Base-by-base conservation (phyloP, 2,888 invertebrate genomes). In the Himalopsyche tibetana region DNA sequence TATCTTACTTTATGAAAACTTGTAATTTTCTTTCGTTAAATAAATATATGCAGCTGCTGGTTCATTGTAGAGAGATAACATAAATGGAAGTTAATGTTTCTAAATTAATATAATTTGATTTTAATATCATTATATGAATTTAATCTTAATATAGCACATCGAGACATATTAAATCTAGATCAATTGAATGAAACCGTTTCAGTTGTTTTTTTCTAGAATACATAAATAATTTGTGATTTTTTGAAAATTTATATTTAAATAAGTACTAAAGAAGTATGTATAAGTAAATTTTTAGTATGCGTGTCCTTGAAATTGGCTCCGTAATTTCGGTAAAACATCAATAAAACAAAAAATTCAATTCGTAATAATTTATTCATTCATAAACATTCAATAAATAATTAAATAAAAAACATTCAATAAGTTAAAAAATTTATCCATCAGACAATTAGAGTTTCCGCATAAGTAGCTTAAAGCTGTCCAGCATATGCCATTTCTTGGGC, bases 401-500 rank as follows among this genome's bases (percentile, higher is more conserved):
- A 74, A 74, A 74, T 74, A 74, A 74, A 28, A 51, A 74, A 36
- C 38, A 74, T 74, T 74, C 74, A 74, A 74, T 74, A 74, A 74
- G 74, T 74, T 74, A 74, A 36, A 36, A 36, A 38, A 12, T 74
- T 74, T 15, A 38, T 74, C 19, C 4, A 74, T 74, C 74, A 15
- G 74, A 38, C 4, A 11, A 74, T 15, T 4, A 74, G 15, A 74
- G 36, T 12, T 38, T 74, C 12, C 36, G 38, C 74, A 28, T 5
- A 12, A 12, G 74, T 36, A 15, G 28, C 74, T 80, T 83, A 81
- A 63, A 80, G 51, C 69, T 84, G 93, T 87, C 91, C 94, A 84
- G 93, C 92, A 91, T 95, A 95, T n/a, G 95, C 95, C 90, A 94
- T 91, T 90, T 94, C 94, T 89, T 94, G 94, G 81, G 93, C 93